Evolutionary conservation across 2,113 vertebrate genomes (phyloP), one percentile per base, ranked within the genome.

Genomic region (Steatornis caripensis): DNA sequence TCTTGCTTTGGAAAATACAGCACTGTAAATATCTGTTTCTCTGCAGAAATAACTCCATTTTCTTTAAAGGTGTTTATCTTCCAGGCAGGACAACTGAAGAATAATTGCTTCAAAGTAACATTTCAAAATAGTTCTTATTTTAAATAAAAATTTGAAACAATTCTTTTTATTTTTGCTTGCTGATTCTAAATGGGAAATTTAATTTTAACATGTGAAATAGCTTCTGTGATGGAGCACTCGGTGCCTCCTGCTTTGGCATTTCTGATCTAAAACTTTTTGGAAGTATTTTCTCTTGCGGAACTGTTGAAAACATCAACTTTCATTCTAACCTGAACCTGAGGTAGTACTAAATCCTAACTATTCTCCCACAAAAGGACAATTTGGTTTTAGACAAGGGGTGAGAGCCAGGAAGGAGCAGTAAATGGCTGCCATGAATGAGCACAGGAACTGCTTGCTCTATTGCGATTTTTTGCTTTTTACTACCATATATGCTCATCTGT

Each of bases 341-440:
- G 3, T 34, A 71, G 16, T 43, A 49, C 29, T 61, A 80, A 79
- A 77, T 74, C 54, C 49, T 36, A 54, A 45, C 22, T 69, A 12
- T 69, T 61, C 54, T 93, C 62, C 37, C 14, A 48, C 11, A 29
- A 65, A 78, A 26, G 37, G 9, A 79, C 3, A 8, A 55, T 62
- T 46, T 1, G 0, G 3, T 46, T 85, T 84, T 24, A 60, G 51
- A 55, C 12, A 19, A 0, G 4, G 49, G n/a, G 9, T 46, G 45
- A 71, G 57, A 85, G 41, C 6, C 49, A 48, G 32, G 23, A 76
- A 21, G 43, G 23, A 87, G 68, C 11, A n/a, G 26, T 48, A 74
- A 89, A 53, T 49, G 62, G 37, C 45, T 90, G 41, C 60, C 60
- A 37, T 6, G 19, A 77, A 65, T 15, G 7, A 72, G 34, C 34